These are phyloP conservation scores for Columba guinea DNA, from an alignment of 2,797 vertebrate species.

Conservation along the genomic window DNA sequence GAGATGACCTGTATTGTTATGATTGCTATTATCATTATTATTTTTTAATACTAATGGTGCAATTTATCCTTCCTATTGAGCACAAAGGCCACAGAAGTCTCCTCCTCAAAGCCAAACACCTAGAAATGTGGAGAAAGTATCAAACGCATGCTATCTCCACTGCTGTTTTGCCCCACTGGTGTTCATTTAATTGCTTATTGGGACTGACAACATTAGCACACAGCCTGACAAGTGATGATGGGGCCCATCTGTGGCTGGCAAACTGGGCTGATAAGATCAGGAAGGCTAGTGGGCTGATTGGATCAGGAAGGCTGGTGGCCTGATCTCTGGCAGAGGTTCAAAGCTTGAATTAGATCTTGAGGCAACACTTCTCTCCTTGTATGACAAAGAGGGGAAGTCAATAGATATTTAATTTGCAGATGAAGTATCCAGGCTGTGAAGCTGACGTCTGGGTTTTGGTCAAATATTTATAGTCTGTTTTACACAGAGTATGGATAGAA, in stretches of 20 bases:
- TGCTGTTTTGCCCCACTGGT: not conserved
- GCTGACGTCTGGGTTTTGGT: not conserved
- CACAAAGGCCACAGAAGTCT: not conserved
- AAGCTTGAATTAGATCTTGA: slow-evolving; percentile 45
- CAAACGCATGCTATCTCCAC: not conserved
- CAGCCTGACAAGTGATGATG: not conserved
- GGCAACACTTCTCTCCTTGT: not conserved
- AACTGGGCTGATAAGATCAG: slow-evolving; percentile 40
- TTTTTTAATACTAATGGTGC: not conserved
- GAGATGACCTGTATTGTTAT: not conserved
- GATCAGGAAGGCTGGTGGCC: slow-evolving; percentile 3
- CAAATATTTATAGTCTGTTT: not conserved
- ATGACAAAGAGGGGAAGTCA: not conserved
- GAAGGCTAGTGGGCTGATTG: not conserved
- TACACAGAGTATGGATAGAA: not conserved
- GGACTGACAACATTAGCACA: not conserved
- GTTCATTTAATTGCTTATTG: slow-evolving; percentile 25
- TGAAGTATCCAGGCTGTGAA: not conserved
- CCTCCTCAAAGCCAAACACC: not conserved
- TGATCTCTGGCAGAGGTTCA: slow-evolving; percentile 25
- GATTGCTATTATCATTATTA: not conserved
- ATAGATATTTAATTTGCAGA: not conserved
- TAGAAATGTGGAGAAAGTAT: not conserved
- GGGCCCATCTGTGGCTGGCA: not conserved
- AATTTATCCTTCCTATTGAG: not conserved